phyloP scores from a whole-genome alignment of 2,113 vertebrate species.

The Pachypanchax playfairii region DNA sequence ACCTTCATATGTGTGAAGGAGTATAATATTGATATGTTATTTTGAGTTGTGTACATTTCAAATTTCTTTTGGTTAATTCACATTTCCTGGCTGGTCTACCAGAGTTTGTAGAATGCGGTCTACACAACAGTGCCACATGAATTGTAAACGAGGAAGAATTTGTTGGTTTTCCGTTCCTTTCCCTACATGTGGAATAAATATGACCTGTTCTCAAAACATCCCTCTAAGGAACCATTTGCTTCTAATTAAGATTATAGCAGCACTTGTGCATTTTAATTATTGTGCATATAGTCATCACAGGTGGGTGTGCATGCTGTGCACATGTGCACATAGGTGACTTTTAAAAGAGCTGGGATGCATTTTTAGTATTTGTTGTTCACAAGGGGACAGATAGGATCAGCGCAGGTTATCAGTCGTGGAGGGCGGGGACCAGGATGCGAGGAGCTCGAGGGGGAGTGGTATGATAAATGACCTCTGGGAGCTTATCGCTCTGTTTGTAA shows the following conservation, averaged over 20 bases:
- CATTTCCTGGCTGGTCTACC: constrained; percentile 58
- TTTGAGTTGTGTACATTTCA: too few species aligned
- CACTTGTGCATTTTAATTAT: constrained; percentile 32
- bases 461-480: constrained; percentile 54
- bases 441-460: constrained; percentile 43
- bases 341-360: constrained; percentile 40
- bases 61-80: too few species aligned
- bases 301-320: constrained; percentile 13
- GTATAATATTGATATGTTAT: constrained; percentile 41
- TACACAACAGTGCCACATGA: constrained; percentile 26
- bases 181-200: constrained; percentile 32
- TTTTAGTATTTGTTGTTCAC: constrained; percentile 53
- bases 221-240: constrained; percentile 25
- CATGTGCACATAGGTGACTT: constrained; percentile 8
- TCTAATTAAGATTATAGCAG: constrained; percentile 40
- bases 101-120: constrained; percentile 59
- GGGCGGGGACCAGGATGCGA: constrained; percentile 56
- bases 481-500: constrained; percentile 55
- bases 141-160: constrained; percentile 44
- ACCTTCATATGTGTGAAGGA: constrained; percentile 44
- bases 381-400: constrained; percentile 58
- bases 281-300: constrained; percentile 27
- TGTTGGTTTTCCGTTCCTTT: constrained; percentile 29
- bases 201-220: constrained; percentile 28
- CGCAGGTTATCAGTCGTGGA: constrained; percentile 50